Evolutionary conservation across 2,888 invertebrate species (phyloP), one percentile per base, ranked within the genome.

Genomic region (Drosophila engyochracea): DNA sequence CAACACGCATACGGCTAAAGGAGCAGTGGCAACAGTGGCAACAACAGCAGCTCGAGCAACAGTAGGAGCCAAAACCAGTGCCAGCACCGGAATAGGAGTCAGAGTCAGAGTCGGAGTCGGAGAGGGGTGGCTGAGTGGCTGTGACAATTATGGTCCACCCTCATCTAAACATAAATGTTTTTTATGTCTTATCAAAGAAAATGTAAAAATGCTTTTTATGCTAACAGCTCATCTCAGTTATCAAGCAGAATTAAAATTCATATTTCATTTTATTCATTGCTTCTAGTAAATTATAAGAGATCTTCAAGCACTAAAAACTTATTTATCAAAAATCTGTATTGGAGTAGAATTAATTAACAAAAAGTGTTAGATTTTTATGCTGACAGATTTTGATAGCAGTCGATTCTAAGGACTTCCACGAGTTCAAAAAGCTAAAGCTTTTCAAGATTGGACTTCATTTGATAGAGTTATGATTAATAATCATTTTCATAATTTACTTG

Each of bases 1-100:
- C 57, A 57, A 39, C 25, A 54, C 30, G 0, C 25, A 55, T 44
- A 51, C 37, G 47, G 37, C 55, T 7, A 55, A 39, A 55, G 55
- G 55, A 57, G 55, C 57, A 39, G 55, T 39, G 28, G 28, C n/a
- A 39, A 28, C 25, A 25, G 5, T 16, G 44, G 19, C 55, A 25
- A 55, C 25, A 37, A 14, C 25, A 55, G 19, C 22, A 55, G 19
- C 25, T 22, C 35, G 16, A 55, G 55, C 16, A 19, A 28, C 37
- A n/a, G 53, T 33, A 16, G 53, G 33, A 54, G 31, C 31, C 47
- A 47, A 0, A 47, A 12, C 22, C 44, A 47, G 3, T 22, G 4
- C 14, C 35, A 35, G 14, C 4, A 19, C 4, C 39, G 35, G 16
- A 16, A 35, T 33, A 33, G 53, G 33, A 54, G 33, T n/a, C 22